These are phyloP conservation scores for Goniozus legneri DNA, from an alignment of 1,140 invertebrate species.

Conservation along the genomic window DNA sequence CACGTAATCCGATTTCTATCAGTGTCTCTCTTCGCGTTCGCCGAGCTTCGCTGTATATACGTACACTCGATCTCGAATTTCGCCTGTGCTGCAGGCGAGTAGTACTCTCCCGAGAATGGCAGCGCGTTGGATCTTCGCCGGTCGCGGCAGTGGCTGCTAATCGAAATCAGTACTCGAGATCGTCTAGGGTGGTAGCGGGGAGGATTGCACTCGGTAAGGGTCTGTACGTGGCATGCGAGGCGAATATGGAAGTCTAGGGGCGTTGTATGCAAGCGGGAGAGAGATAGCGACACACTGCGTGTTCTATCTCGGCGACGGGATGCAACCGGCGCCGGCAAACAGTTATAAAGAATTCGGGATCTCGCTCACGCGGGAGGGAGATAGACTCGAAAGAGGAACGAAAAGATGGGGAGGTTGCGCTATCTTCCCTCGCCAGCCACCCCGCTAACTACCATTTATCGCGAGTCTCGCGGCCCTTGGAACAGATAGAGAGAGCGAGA, in stretches of 20 bases:
- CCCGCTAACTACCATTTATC: conserved; percentile 34
- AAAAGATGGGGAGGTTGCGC: conserved; percentile 15
- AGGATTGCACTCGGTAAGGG: background rate
- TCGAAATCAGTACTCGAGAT: conserved; percentile 24
- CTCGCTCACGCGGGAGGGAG: conserved; percentile 9
- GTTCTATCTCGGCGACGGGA: conserved; percentile 36
- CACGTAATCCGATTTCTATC: background rate
- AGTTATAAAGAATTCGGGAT: conserved; percentile 41
- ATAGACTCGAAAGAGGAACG: too few relatives aligned
- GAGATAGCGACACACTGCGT: conserved; percentile 21
- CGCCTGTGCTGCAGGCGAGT: background rate
- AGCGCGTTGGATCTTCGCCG: too few relatives aligned
- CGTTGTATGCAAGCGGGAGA: conserved; percentile 4
- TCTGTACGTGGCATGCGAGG: background rate
- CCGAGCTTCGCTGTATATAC: background rate
- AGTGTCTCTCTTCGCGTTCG: background rate
- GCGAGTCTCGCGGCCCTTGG: conserved; percentile 24
- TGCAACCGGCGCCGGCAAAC: conserved; percentile 37
- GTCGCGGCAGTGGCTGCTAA: too few relatives aligned
- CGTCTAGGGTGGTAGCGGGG: background rate
- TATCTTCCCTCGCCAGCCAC: conserved; percentile 34
- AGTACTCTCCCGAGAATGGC: background rate
- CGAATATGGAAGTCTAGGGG: background rate
- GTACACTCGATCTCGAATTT: background rate
- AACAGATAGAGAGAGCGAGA: too few relatives aligned